Conservation (phyloP, 2,797 vertebrate species). For the Scleropages formosus region DNA sequence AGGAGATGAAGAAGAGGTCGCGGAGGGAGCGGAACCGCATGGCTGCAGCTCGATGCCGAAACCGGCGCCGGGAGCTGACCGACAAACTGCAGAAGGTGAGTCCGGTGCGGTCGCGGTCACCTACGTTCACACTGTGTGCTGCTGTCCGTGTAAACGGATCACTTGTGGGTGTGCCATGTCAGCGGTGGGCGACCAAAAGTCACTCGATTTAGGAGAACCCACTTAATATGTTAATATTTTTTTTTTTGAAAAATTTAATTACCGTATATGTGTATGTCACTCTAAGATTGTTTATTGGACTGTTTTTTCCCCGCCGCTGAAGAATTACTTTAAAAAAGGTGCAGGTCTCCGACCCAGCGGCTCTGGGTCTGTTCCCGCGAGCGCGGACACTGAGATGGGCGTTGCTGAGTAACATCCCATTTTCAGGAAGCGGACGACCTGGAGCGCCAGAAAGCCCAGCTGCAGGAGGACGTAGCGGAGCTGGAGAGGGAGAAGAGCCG, state of each 20-base stretch:
- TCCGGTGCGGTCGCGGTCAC: not conserved
- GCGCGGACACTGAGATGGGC: not conserved
- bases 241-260: too few relatives aligned
- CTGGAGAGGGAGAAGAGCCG: constrained; percentile 72
- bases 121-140: too few relatives aligned
- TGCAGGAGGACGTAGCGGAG: constrained; percentile 68
- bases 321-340: too few relatives aligned
- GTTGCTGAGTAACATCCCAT: not conserved
- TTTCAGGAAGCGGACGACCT: constrained; percentile 70
- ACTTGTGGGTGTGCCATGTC: not conserved
- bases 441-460: constrained; percentile 62
- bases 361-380: too few relatives aligned
- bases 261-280: too few relatives aligned
- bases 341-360: too few relatives aligned
- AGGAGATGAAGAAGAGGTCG: constrained; percentile 67
- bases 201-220: too few relatives aligned
- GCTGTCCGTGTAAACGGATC: too few relatives aligned
- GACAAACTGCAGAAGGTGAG: constrained; percentile 70
- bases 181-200: too few relatives aligned
- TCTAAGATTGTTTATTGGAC: too few relatives aligned
- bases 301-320: too few relatives aligned
- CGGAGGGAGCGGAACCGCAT: constrained; percentile 72
- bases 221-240: too few relatives aligned
- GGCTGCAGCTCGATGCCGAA: constrained; percentile 72
- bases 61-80: constrained; percentile 68